These are phyloP conservation scores for Neosilurus hyrtlii DNA, from an alignment of 2,797 vertebrate genomes.

Conservation along the genomic window DNA sequence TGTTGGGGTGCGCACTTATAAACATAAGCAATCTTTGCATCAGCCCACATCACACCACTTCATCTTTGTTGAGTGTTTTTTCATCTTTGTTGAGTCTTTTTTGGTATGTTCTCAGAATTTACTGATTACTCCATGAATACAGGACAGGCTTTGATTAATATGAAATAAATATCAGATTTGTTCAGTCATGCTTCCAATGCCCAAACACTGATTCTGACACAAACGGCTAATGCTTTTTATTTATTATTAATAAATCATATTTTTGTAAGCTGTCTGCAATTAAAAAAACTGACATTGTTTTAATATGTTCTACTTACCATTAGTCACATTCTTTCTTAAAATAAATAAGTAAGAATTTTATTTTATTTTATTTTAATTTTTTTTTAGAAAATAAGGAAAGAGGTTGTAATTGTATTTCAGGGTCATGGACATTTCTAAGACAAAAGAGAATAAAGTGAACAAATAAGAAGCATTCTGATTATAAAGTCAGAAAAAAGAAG, in stretches of 20 bases:
- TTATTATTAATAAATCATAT: slow-evolving; percentile 6
- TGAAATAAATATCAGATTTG: background rate
- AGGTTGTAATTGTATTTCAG: background rate
- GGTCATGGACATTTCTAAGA: background rate
- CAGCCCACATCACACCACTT: background rate
- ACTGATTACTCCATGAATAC: background rate
- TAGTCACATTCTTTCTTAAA: slow-evolving; percentile 3
- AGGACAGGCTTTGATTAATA: background rate
- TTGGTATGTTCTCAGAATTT: background rate
- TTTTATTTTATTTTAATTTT: too few relatives aligned
- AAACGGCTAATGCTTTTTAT: background rate
- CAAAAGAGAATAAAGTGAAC: background rate
- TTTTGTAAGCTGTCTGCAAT: slow-evolving; percentile 19
- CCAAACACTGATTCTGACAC: background rate
- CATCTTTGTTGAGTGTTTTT: background rate
- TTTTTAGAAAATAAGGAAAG: background rate
- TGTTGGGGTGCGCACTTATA: too few relatives aligned
- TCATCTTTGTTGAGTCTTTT: background rate
- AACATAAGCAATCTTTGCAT: background rate
- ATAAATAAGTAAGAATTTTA: too few relatives aligned
- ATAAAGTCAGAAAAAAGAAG: slow-evolving; percentile 8
- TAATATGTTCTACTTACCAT: slow-evolving; percentile 7
- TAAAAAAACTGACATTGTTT: slow-evolving; percentile 14
- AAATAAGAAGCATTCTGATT: background rate
- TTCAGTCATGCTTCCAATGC: background rate